A percentile compares a stretch with the other conserved stretches of the same genome.
phyloP scores from a whole-genome alignment of 2,888 invertebrate species.

The Orthonevra nobilis region DNA sequence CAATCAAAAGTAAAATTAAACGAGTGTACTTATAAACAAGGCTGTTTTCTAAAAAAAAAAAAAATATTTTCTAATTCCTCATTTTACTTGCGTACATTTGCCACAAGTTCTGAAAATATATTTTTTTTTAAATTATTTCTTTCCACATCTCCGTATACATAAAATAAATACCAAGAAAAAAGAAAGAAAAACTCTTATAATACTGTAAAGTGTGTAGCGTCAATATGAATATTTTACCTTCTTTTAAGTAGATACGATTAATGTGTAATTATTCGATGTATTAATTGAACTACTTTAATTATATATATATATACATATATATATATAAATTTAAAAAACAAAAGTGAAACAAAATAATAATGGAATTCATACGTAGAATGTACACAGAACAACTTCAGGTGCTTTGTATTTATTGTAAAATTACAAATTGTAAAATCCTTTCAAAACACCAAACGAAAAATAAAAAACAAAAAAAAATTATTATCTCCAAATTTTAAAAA shows the following conservation, averaged over 20 bases:
- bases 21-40: conserved; percentile 62
- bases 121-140: conserved; percentile 25
- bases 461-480: conserved; percentile 28
- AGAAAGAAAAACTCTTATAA: conserved; percentile 7
- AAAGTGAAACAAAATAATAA: conserved; percentile 15
- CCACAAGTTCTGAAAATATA: background rate
- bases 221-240: conserved; percentile 29
- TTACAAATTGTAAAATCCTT: conserved; percentile 29
- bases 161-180: conserved; percentile 5
- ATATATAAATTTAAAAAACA: conserved; percentile 20
- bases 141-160: conserved; percentile 17
- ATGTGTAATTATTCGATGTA: conserved; percentile 56
- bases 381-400: conserved; percentile 65
- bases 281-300: conserved; percentile 42
- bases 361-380: conserved; percentile 51
- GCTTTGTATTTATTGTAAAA: conserved; percentile 66
- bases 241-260: conserved; percentile 44
- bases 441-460: conserved; percentile 51
- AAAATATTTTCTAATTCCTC: background rate
- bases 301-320: too few relatives aligned
- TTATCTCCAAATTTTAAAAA: conserved; percentile 50
- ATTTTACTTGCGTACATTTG: background rate
- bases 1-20: conserved; percentile 22
- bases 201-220: conserved; percentile 54
- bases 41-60: conserved; percentile 56